Evolutionary conservation across 2,888 invertebrate species (phyloP), one percentile per base, ranked within the genome.

Genomic region (Aporophyla nigra): DNA sequence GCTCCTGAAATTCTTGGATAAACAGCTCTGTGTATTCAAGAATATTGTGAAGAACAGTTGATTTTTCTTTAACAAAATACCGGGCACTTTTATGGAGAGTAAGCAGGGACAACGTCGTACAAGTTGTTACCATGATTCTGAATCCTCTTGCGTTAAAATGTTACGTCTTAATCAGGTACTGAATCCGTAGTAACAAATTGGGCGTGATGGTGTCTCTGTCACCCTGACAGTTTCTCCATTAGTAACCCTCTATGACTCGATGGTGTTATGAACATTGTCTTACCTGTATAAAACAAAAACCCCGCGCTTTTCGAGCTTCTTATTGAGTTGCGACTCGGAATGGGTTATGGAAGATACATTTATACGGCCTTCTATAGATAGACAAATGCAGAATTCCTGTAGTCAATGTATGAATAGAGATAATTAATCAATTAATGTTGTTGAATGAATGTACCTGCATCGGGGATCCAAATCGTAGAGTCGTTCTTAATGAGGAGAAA

Each of bases 401-500:
- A 40, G 19, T 10, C 21, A 27, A 9, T 51, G 19, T 16, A 40
- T 16, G 12, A 46, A 46, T 14, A 21, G 19, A 74, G 19, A 21
- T 49, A 62, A 58, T 16, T n/a, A n/a, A n/a, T 14, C 21, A 33
- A 51, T 51, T 58, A 51, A 49, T 58, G 4, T 71, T 21, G 6
- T n/a, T 6, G 2, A 27, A 54, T 24, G 16, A 46, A 40, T 33
- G 2, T 46, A 27, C n/a, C 10, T n/a, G 27, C 9, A 62, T 63
- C 27, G 14, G 7, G 7, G 40, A 49, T 56, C 46, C n/a, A 43
- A 68, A 75, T 54, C 6, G 21, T 62, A 49, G 59, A 33, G 10
- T 53, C 21, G 51, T 62, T 40, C 6, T n/a, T 75, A 81, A 79
- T 68, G 54, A 80, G 77, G 76, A 65, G 76, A 86, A 86, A 87